Conservation (phyloP, 1,140 invertebrate genomes). For the Acromyrmex heyeri region DNA sequence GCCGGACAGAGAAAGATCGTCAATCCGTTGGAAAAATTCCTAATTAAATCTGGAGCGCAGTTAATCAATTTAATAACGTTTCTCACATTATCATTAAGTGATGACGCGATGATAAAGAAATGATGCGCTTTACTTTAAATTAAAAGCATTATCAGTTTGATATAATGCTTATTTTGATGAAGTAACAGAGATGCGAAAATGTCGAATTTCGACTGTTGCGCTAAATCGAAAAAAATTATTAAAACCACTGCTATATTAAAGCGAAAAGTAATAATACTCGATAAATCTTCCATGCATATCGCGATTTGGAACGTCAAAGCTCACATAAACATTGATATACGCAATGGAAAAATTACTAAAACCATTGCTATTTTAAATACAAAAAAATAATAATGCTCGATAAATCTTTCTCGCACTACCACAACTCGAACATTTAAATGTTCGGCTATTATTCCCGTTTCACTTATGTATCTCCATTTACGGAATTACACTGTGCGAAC, state of each 20-base stretch:
- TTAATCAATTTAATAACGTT: conserved; percentile 48
- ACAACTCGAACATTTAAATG: neutral
- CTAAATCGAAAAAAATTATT: neutral
- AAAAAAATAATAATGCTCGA: conserved; percentile 1
- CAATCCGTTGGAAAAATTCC: conserved; percentile 36
- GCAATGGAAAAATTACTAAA: conserved; percentile 6
- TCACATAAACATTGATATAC: neutral
- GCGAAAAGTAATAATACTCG: conserved; percentile 6
- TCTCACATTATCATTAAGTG: conserved; percentile 32
- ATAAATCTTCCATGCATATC: neutral
- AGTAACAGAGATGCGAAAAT: neutral
- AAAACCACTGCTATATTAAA: neutral
- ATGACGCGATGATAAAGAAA: neutral
- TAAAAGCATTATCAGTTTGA: neutral
- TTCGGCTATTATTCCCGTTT: neutral
- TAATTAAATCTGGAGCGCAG: conserved; percentile 37
- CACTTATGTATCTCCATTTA: conserved; percentile 34
- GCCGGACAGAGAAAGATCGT: conserved; percentile 20
- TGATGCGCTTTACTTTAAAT: neutral
- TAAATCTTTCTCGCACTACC: neutral
- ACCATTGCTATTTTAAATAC: conserved; percentile 4
- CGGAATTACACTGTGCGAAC: conserved; percentile 17
- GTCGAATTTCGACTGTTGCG: neutral
- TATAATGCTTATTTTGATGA: neutral
- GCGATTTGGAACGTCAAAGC: neutral